phyloP scores from a whole-genome alignment of 2,888 invertebrate genomes.

The Candidula unifasciata region DNA sequence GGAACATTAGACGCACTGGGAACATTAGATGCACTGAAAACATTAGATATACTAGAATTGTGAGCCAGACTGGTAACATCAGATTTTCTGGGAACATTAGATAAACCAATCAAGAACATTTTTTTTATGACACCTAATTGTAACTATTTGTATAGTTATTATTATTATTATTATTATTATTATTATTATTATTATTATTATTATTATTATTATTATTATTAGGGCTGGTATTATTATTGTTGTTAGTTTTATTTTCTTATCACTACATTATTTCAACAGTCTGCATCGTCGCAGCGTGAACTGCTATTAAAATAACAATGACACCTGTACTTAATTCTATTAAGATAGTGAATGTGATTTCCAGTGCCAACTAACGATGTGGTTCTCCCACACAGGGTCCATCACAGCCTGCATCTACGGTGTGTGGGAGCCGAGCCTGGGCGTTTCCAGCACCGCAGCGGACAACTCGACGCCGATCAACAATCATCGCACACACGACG shows the following conservation, averaged over 20 bases:
- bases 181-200: constrained; percentile 12
- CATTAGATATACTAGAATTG: too few species aligned
- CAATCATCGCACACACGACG: background rate
- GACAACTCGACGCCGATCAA: background rate
- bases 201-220: background rate
- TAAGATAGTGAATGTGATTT: too few species aligned
- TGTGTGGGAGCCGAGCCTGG: background rate
- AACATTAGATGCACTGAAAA: too few species aligned
- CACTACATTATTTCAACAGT: background rate
- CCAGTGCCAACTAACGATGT: too few species aligned
- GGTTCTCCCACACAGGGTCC: constrained; percentile 16
- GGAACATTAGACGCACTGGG: too few species aligned
- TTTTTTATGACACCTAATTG: too few species aligned
- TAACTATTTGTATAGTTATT: constrained; percentile 27
- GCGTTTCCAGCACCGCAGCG: background rate
- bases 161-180: constrained; percentile 27
- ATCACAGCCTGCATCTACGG: constrained; percentile 42
- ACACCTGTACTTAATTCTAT: too few species aligned
- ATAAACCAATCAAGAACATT: too few species aligned
- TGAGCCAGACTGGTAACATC: too few species aligned
- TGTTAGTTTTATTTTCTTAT: background rate
- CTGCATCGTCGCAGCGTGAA: too few species aligned
- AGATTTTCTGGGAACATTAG: too few species aligned
- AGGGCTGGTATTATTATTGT: background rate
- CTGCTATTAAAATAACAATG: too few species aligned